Evolutionary conservation across 2,888 invertebrate genomes (phyloP).

Genomic region (Megaustenia siamemsis): DNA sequence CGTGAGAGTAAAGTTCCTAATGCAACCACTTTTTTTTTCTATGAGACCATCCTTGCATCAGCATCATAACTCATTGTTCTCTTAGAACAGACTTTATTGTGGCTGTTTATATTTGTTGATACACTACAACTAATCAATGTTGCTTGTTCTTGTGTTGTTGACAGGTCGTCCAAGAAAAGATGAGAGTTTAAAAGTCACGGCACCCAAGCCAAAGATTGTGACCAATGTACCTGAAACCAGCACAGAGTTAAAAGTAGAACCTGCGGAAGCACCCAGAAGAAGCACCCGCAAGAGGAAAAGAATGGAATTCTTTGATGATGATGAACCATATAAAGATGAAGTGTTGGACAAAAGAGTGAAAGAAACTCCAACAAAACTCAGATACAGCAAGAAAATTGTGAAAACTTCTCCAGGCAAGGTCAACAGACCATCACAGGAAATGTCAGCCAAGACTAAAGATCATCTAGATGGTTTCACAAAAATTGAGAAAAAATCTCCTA

Average conservation of each 20-base stretch:
- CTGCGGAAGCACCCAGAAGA: not conserved
- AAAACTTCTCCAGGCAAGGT: not conserved
- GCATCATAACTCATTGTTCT: no score
- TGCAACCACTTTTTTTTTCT: no score
- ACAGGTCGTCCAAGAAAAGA: slow-evolving; percentile 21
- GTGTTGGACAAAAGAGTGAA: slow-evolving; percentile 1
- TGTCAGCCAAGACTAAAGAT: not conserved
- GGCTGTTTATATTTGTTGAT: no score
- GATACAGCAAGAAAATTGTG: not conserved
- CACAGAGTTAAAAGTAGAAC: not conserved
- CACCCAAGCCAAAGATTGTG: not conserved
- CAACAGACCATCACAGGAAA: not conserved
- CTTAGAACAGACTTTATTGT: no score
- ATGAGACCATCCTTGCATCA: no score
- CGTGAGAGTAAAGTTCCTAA: no score
- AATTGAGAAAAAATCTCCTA: not conserved
- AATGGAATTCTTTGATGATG: slow-evolving; percentile 29
- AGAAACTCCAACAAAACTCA: not conserved
- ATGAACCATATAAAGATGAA: slow-evolving; percentile 16
- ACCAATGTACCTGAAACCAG: not conserved
- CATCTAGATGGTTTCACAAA: not conserved
- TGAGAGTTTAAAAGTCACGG: not conserved
- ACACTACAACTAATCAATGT: no score
- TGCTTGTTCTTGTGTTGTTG: not conserved
- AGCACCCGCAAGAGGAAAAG: slow-evolving; percentile 47